Conservation (phyloP, 2,113 vertebrate species). For the Rhombomys opimus region DNA sequence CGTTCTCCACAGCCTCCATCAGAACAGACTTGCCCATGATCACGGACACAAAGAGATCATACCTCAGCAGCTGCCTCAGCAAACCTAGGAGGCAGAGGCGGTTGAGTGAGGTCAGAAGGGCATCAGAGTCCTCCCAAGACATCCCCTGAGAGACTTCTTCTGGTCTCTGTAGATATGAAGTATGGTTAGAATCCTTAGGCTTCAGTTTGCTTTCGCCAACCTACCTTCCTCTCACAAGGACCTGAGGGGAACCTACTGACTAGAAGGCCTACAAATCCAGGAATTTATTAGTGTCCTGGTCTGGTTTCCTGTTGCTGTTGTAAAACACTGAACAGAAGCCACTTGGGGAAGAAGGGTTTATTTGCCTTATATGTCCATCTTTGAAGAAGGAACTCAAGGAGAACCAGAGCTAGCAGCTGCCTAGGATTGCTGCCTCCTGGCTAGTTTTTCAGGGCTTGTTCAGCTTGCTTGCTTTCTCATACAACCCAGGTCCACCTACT, state of each 20-base stretch:
- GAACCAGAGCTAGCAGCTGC: not conserved
- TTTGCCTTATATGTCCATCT: too few species aligned
- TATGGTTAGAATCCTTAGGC: not conserved
- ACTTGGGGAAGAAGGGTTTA: not conserved
- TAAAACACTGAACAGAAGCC: not conserved
- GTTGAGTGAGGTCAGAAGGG: not conserved
- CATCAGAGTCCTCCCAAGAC: not conserved
- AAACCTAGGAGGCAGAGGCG: conserved; percentile 86
- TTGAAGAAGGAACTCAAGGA: not conserved
- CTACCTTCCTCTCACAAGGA: not conserved
- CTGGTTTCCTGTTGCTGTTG: not conserved
- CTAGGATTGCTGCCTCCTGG: not conserved
- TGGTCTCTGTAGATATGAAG: not conserved
- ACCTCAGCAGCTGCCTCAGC: conserved; percentile 92
- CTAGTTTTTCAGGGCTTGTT: not conserved
- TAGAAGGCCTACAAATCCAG: not conserved
- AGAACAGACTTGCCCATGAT: conserved; percentile 90
- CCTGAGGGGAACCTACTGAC: not conserved
- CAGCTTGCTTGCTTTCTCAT: not conserved
- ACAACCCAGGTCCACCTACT: not conserved
- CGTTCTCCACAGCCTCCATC: conserved; percentile 76
- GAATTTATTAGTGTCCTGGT: not conserved
- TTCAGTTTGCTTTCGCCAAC: not conserved
- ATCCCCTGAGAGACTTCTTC: not conserved
- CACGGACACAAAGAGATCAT: conserved; percentile 90